Evolutionary conservation across 2,797 vertebrate genomes (phyloP).

Genomic region (Phalanger gymnotis): DNA sequence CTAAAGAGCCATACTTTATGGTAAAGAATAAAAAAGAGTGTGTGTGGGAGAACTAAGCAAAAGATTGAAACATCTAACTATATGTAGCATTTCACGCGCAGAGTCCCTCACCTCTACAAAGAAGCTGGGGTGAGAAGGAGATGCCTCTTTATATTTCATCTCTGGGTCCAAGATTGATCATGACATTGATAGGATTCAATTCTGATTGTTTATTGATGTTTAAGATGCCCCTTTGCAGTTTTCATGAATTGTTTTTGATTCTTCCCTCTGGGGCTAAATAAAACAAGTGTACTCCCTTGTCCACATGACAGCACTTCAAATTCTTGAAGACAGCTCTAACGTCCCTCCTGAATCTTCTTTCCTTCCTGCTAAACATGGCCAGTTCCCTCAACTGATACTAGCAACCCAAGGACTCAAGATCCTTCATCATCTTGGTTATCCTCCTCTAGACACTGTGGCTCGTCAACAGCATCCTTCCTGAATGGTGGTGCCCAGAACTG

Average conservation of each 20-base stretch:
- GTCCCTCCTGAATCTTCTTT: background rate
- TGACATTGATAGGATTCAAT: background rate
- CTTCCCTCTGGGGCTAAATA: background rate
- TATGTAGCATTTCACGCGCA: background rate
- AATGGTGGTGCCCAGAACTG: background rate
- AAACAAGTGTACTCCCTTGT: background rate
- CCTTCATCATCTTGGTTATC: background rate
- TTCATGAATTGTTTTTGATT: background rate
- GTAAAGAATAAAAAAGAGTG: background rate
- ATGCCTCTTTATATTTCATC: background rate
- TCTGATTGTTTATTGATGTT: background rate
- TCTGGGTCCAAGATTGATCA: background rate
- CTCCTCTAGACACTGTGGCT: background rate
- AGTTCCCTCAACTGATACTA: background rate
- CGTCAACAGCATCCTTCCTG: background rate
- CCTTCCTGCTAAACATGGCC: background rate
- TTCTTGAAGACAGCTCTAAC: background rate
- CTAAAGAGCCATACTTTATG: too few species aligned
- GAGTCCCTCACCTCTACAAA: background rate
- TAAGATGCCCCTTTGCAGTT: background rate
- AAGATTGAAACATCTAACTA: background rate
- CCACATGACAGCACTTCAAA: background rate
- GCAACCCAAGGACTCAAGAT: background rate
- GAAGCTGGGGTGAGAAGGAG: background rate
- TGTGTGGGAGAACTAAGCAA: background rate